Conservation (phyloP, 1,140 invertebrate genomes). For the Diorhabda carinulata region DNA sequence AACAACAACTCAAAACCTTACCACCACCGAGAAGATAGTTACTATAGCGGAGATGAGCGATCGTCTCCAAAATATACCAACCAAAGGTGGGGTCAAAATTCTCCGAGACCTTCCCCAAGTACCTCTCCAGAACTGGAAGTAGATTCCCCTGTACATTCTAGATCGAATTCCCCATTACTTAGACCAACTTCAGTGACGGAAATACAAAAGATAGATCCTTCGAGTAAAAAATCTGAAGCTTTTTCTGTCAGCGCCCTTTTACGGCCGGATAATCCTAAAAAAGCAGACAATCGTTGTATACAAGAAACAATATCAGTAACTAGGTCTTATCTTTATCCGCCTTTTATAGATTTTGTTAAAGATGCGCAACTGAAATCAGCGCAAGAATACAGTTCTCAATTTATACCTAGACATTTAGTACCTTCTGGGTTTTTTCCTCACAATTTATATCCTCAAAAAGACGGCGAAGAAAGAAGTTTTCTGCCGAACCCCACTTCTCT, state of each 20-base stretch:
- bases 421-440: constrained; percentile 46
- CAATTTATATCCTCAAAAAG: constrained; percentile 45
- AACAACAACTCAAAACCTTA: constrained; percentile 44
- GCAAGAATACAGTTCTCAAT: constrained; percentile 45
- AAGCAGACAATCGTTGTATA: constrained; percentile 52
- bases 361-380: constrained; percentile 49
- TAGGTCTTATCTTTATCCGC: constrained; percentile 61
- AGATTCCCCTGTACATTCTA: constrained; percentile 60
- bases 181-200: constrained; percentile 51
- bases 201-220: constrained; percentile 45
- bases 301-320: constrained; percentile 54
- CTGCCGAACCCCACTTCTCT: constrained; percentile 55
- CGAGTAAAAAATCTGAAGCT: constrained; percentile 65
- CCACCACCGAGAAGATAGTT: constrained; percentile 34
- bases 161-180: constrained; percentile 50
- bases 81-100: constrained; percentile 41
- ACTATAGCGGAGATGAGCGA: constrained; percentile 37
- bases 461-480: constrained; percentile 51
- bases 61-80: constrained; percentile 35
- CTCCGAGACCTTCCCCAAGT: constrained; percentile 51
- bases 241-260: constrained; percentile 75
- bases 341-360: constrained; percentile 55
- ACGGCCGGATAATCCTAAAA: constrained; percentile 68
- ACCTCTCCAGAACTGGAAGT: constrained; percentile 68
- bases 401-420: constrained; percentile 47